Evolutionary conservation across 2,113 vertebrate genomes (phyloP).

Genomic region (Chloroceryle aenea): DNA sequence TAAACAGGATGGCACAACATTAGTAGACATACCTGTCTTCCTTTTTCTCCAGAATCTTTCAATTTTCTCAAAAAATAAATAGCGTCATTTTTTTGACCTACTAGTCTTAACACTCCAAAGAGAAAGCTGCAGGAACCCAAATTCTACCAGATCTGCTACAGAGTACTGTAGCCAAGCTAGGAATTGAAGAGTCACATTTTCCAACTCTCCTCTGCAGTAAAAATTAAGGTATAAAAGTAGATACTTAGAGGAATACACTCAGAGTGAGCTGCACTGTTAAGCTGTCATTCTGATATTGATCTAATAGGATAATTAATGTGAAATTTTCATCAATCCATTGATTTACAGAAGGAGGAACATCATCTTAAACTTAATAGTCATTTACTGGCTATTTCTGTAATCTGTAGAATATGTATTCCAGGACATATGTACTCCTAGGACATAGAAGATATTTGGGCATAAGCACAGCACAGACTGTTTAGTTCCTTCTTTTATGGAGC

Average conservation of each 20-base stretch:
- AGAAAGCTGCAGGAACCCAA: not conserved
- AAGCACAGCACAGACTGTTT: not conserved
- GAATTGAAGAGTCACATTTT: not conserved
- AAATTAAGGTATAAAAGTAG: not conserved
- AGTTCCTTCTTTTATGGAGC: not conserved
- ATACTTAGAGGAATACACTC: not conserved
- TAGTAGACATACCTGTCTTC: not conserved
- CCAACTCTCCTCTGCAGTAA: not conserved
- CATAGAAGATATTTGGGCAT: not conserved
- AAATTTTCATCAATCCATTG: not conserved
- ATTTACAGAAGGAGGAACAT: not conserved
- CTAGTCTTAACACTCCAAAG: not conserved
- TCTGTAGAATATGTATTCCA: not conserved
- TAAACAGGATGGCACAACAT: not conserved
- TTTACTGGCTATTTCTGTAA: not conserved
- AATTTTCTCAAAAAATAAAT: not conserved
- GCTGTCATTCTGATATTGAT: not conserved
- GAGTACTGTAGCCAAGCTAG: not conserved
- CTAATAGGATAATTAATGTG: not conserved
- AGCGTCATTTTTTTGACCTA: not conserved
- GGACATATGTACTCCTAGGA: not conserved
- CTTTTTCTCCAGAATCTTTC: not conserved
- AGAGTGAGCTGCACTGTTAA: not conserved
- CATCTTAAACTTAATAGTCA: not conserved
- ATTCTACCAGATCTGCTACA: not conserved